Evolutionary conservation across 1,140 invertebrate genomes (phyloP), one percentile per base, ranked within the genome.

Genomic region (Brachystomella parvula): DNA sequence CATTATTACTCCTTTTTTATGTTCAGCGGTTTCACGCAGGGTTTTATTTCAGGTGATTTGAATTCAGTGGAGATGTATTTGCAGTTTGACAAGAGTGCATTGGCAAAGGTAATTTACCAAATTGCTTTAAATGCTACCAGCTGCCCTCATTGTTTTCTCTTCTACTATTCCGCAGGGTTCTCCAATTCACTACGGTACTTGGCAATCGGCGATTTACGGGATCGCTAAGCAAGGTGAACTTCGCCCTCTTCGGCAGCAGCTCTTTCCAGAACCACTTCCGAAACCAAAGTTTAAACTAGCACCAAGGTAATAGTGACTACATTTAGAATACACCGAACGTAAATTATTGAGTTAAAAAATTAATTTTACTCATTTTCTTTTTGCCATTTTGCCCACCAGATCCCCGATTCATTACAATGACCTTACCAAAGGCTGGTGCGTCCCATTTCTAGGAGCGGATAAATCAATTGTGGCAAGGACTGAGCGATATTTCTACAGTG

Each of bases 391-490:
- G n/a, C n/a, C n/a, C n/a, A n/a, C n/a, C 33, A 64, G 63, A 56
- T 57, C 21, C 1, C 21, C 29, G 2, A 35, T 66, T 2, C 65
- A 67, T 44, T 56, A 35, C 24, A 63, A 49, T 31, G 28, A 67
- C 2, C n/a, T 49, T 32, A 33, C 57, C 1, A 53, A 67, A n/a
- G 82, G 82, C n/a, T 94, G 86, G 84, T 88, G 86, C 73, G 44
- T 88, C 1, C 84, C 87, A 21, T 95, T 94, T 77, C 82, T 83
- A 0, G 89, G 83, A 9, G 81, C 87, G 28, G 94, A 97, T 81
- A 82, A 83, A 64, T 86, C 89, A 6, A 85, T 96, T 9, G 84
- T 89, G 2, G 75, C 84, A 61, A 82, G 91, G 28, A 86, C 89
- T 0, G 90, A 94, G 72, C 81, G 87, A 53, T 85, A 83, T 75